phyloP scores from a whole-genome alignment of 2,797 vertebrate genomes.

The Lutjanus argentimaculatus region DNA sequence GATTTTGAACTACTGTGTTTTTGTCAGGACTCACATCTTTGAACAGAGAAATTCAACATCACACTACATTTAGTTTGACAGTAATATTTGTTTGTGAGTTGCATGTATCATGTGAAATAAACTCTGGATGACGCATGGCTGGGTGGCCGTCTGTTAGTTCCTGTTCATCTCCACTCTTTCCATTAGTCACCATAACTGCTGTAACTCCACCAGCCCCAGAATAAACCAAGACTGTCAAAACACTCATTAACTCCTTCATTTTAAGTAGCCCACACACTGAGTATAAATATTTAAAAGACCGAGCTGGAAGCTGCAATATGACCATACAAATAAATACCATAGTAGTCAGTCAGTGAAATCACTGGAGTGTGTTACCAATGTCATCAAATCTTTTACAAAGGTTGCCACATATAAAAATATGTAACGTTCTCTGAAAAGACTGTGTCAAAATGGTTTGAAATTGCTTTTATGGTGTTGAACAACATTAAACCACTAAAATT shows the following conservation, averaged over 20 bases:
- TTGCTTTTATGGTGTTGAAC: background rate
- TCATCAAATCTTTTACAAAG: conserved; percentile 2
- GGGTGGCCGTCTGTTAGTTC: conserved; percentile 15
- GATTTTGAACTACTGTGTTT: background rate
- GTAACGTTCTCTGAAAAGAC: background rate
- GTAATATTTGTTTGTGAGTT: background rate
- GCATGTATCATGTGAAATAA: background rate
- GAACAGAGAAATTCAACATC: too few species aligned
- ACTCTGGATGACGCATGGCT: background rate
- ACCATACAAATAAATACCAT: conserved; percentile 34
- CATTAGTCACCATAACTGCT: conserved; percentile 40
- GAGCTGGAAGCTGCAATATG: conserved; percentile 31
- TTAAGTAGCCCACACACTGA: conserved; percentile 61
- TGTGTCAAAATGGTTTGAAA: background rate
- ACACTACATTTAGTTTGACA: background rate
- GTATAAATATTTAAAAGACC: conserved; percentile 64
- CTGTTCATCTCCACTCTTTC: conserved; percentile 23
- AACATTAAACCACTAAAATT: conserved; percentile 22
- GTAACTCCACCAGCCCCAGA: conserved; percentile 9
- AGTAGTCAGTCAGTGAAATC: conserved; percentile 1
- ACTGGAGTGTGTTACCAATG: background rate
- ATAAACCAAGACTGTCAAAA: conserved; percentile 50
- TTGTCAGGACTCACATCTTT: background rate
- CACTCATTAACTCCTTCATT: conserved; percentile 50
- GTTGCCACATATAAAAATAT: background rate